Evolutionary conservation across 64 coral and sea anemone species (phyloP).

Genomic region (Exaiptasia diaphana): DNA sequence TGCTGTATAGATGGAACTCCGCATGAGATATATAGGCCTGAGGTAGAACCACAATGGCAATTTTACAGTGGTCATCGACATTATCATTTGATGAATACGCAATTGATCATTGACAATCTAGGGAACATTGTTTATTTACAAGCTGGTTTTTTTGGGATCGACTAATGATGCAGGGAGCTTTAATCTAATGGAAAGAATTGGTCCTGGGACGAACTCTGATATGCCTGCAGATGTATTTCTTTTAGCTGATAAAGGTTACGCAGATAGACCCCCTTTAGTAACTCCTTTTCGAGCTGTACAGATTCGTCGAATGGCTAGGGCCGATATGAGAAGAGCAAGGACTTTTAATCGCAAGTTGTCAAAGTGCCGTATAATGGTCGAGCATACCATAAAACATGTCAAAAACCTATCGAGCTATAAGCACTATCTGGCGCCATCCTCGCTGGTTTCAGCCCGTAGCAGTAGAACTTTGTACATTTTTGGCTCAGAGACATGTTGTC

Average conservation of each 20-base stretch:
- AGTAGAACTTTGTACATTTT: background rate
- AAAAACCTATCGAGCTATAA: background rate
- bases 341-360: background rate
- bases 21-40: background rate
- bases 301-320: constrained; percentile 9
- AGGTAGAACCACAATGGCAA: background rate
- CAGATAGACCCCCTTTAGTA: background rate
- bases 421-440: background rate
- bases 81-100: constrained; percentile 46
- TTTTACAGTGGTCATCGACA: constrained; percentile 22
- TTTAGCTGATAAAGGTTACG: constrained; percentile 28
- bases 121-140: constrained; percentile 48
- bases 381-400: background rate
- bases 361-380: background rate
- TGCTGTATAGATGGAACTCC: no score
- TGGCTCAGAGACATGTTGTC: background rate
- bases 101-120: constrained; percentile 6
- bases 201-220: background rate
- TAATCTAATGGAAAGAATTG: constrained; percentile 4
- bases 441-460: background rate
- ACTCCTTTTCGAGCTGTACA: constrained; percentile 23
- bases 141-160: constrained; percentile 23
- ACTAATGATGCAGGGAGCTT: constrained; percentile 32
- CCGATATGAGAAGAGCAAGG: background rate
- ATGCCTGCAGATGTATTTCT: constrained; percentile 20